A percentile compares a stretch with the other conserved stretches of the same genome.
Conservation (phyloP, 2,797 vertebrate species). For the Hydrophis major region DNA sequence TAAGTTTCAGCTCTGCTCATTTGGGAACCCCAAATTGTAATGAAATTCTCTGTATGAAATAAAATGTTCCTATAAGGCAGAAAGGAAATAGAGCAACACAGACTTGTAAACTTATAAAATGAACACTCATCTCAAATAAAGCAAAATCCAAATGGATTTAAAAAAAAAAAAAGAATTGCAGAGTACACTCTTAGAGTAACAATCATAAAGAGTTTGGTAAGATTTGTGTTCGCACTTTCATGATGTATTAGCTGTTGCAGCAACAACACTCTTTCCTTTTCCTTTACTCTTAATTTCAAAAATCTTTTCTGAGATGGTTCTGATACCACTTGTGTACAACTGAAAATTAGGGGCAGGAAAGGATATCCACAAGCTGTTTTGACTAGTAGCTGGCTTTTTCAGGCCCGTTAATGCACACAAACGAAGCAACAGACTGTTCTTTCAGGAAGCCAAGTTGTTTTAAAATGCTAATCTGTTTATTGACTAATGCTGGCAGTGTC, state of each 20-base stretch:
- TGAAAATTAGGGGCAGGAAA: conserved; percentile 21
- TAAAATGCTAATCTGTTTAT: conserved; percentile 60
- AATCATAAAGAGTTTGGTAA: not conserved
- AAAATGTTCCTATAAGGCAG: not conserved
- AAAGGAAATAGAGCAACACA: not conserved
- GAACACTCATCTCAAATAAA: not conserved
- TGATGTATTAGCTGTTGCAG: not conserved
- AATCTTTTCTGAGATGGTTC: not conserved
- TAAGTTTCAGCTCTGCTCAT: not conserved
- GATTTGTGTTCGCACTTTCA: not conserved
- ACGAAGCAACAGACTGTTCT: conserved; percentile 39
- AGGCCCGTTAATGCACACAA: conserved; percentile 47
- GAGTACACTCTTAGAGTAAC: not conserved
- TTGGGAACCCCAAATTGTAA: not conserved
- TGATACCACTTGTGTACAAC: conserved; percentile 21
- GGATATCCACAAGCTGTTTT: conserved; percentile 3
- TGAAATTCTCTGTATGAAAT: not conserved
- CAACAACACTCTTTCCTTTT: not conserved
- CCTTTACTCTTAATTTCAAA: not conserved
- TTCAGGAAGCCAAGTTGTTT: conserved; percentile 60
- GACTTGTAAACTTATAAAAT: not conserved
- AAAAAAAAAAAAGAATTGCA: not conserved
- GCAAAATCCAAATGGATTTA: not conserved
- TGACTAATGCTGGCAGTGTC: conserved; percentile 66
- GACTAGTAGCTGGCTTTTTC: conserved; percentile 28